Percentiles rank a stretch among this genome's conserved stretches.
These are phyloP conservation scores for Gallinago stenura DNA, from an alignment of 2,797 vertebrate genomes.

Conservation along the genomic window DNA sequence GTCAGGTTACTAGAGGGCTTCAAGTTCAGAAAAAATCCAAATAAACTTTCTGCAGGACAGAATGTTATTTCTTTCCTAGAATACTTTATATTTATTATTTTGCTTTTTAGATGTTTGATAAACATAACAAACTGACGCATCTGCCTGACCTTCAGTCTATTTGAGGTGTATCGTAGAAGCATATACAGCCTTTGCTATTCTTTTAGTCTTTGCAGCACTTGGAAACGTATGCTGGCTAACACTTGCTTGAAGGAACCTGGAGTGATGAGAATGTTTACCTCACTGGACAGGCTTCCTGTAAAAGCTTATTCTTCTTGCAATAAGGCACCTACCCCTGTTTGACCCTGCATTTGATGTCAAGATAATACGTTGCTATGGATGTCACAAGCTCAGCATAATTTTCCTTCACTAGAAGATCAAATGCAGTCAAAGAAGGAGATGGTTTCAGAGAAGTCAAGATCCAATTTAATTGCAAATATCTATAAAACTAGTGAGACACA, in stretches of 20 bases:
- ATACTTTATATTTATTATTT: neutral
- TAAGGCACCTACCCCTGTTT: neutral
- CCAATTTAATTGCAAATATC: neutral
- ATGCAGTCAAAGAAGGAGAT: neutral
- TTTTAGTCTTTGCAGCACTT: neutral
- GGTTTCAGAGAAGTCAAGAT: neutral
- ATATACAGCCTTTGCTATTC: neutral
- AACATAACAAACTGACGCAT: neutral
- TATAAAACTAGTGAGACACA: neutral
- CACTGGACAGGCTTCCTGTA: neutral
- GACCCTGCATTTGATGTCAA: neutral
- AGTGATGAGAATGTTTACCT: neutral
- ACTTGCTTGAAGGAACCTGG: neutral
- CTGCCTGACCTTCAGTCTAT: neutral
- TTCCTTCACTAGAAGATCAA: neutral
- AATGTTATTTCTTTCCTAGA: neutral
- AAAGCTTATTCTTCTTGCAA: neutral
- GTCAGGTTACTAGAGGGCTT: neutral
- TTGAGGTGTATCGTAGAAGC: neutral
- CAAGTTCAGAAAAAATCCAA: neutral
- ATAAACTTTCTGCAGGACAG: neutral
- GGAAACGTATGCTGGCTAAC: neutral
- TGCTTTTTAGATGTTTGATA: neutral
- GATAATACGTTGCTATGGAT: neutral
- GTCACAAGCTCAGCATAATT: neutral